Evolutionary conservation across 2,888 invertebrate species (phyloP).

Genomic region (Sepioteuthis lessoniana): DNA sequence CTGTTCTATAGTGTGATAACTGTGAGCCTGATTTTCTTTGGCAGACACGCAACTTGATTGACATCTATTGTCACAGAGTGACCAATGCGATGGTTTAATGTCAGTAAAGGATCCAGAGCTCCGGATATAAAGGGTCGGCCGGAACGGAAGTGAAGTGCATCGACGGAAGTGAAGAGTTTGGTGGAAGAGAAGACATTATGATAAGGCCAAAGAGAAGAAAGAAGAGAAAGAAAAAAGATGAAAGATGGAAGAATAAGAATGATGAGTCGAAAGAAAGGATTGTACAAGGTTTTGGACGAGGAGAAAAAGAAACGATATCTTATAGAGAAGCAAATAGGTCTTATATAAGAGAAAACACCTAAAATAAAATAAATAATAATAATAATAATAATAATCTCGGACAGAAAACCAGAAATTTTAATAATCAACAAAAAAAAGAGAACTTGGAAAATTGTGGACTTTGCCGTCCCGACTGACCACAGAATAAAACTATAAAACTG

Average conservation of each 20-base stretch:
- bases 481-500: too few relatives aligned
- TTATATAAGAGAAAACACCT: background rate
- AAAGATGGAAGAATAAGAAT: too few relatives aligned
- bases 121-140: background rate
- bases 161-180: background rate
- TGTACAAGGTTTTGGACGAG: background rate
- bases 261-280: too few relatives aligned
- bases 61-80: background rate
- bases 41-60: background rate
- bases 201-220: too few relatives aligned
- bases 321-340: background rate
- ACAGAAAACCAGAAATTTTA: too few relatives aligned
- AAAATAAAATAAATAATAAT: background rate
- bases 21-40: background rate
- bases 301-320: too few relatives aligned
- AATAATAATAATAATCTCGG: too few relatives aligned
- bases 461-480: background rate
- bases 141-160: background rate
- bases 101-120: background rate
- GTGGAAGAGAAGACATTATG: too few relatives aligned
- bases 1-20: background rate
- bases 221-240: too few relatives aligned
- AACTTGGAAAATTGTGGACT: too few relatives aligned
- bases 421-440: too few relatives aligned
- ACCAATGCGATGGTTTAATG: constrained; percentile 1